Percentiles rank a stretch among this genome's conserved stretches.
Conservation (phyloP, 2,888 invertebrate species). For the Eilema depressum region DNA sequence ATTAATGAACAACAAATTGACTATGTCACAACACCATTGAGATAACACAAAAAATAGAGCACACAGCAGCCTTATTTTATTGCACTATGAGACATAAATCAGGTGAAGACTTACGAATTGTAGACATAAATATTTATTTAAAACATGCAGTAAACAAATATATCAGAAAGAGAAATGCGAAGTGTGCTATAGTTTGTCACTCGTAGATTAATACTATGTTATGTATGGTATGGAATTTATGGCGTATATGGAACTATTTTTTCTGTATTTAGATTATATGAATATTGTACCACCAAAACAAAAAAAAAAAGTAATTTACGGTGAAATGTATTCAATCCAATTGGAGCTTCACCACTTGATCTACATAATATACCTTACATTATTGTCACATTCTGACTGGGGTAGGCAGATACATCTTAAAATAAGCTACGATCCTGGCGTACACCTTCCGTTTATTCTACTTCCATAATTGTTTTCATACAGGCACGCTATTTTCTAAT, state of each 20-base stretch:
- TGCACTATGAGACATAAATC: conserved; percentile 30
- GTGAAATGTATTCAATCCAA: background rate
- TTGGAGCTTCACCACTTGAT: background rate
- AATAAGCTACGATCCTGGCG: too few species aligned
- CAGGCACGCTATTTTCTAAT: too few species aligned
- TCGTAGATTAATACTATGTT: conserved; percentile 37
- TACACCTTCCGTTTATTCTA: too few species aligned
- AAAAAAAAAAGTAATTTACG: background rate
- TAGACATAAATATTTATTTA: conserved; percentile 50
- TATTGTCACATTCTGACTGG: too few species aligned
- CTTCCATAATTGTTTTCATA: too few species aligned
- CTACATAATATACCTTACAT: too few species aligned
- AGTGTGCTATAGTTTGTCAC: conserved; percentile 35
- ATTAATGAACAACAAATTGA: conserved; percentile 20
- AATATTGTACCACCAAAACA: too few species aligned
- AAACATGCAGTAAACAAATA: conserved; percentile 49
- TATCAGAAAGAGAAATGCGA: conserved; percentile 44
- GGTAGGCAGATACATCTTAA: too few species aligned
- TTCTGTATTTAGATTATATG: too few species aligned
- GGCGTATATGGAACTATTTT: background rate
- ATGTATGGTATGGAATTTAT: conserved; percentile 6
- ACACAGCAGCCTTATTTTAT: conserved; percentile 17
- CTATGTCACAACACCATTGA: conserved; percentile 18
- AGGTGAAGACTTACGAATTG: conserved; percentile 24
- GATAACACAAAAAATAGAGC: conserved; percentile 18